Conservation (phyloP, 2,888 invertebrate genomes). For the Protophormia terraenovae region DNA sequence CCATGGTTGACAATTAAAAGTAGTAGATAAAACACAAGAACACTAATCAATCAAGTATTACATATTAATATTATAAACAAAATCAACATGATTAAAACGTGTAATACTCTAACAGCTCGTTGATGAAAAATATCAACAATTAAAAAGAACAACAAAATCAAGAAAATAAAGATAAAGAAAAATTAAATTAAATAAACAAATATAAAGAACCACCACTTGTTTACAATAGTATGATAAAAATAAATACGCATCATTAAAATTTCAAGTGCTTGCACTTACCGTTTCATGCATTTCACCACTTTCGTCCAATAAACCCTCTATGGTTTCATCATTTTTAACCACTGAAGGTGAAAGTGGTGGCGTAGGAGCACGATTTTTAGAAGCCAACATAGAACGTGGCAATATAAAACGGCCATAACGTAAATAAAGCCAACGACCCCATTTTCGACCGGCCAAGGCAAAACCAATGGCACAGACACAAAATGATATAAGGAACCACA, state of each 20-base stretch:
- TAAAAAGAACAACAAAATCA: background rate
- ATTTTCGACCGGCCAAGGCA: slow-evolving; percentile 77
- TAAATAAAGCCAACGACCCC: slow-evolving; percentile 79
- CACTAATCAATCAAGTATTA: slow-evolving; percentile 5
- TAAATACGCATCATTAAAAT: background rate
- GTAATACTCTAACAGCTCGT: background rate
- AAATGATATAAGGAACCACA: slow-evolving; percentile 77
- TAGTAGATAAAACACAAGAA: background rate
- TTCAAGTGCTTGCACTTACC: slow-evolving; percentile 73
- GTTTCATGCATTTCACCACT: slow-evolving; percentile 80
- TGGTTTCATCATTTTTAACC: slow-evolving; percentile 77
- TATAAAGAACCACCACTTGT: slow-evolving; percentile 5
- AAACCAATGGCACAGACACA: slow-evolving; percentile 72
- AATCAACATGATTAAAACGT: slow-evolving; percentile 20
- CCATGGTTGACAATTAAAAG: background rate
- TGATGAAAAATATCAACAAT: slow-evolving; percentile 3
- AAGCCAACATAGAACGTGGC: slow-evolving; percentile 76
- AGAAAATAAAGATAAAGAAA: too few species aligned
- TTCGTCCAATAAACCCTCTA: slow-evolving; percentile 79
- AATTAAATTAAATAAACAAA: slow-evolving; percentile 1
- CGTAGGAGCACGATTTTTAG: slow-evolving; percentile 79
- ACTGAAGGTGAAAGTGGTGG: slow-evolving; percentile 77
- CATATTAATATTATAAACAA: background rate
- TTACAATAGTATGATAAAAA: background rate
- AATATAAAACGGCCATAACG: slow-evolving; percentile 78